phyloP scores from a whole-genome alignment of 2,888 invertebrate species.

The Ennomos fuscantarius region DNA sequence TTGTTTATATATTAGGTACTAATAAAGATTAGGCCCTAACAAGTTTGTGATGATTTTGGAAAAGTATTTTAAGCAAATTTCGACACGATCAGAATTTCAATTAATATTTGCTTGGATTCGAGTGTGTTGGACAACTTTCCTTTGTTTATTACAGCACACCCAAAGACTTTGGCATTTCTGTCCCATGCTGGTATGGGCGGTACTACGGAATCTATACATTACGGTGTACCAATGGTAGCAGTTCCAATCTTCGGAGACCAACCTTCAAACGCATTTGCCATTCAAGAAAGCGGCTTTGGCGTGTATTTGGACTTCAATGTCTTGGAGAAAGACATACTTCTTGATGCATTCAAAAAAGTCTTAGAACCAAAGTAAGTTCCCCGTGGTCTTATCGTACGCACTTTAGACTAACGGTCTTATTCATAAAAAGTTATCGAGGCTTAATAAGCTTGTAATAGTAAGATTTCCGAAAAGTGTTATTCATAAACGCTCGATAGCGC shows the following conservation, averaged over 20 bases:
- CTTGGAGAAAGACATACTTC: conserved; percentile 78
- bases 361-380: conserved; percentile 80
- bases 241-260: conserved; percentile 87
- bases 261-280: conserved; percentile 82
- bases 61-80: too few species aligned
- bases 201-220: conserved; percentile 85
- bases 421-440: too few species aligned
- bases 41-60: too few species aligned
- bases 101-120: too few species aligned
- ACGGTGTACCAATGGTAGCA: conserved; percentile 85
- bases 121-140: too few species aligned
- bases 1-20: too few species aligned
- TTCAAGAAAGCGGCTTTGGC: conserved; percentile 84
- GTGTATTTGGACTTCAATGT: conserved; percentile 72
- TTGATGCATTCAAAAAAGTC: conserved; percentile 81
- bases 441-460: too few species aligned
- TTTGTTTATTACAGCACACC: conserved; percentile 72
- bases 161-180: conserved; percentile 85
- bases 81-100: too few species aligned
- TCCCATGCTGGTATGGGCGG: conserved; percentile 86
- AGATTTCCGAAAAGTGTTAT: too few species aligned
- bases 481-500: too few species aligned
- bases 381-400: not conserved
- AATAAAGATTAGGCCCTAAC: too few species aligned
- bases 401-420: too few species aligned